phyloP scores from a whole-genome alignment of 1,140 invertebrate genomes.

The Drosophila erecta region DNA sequence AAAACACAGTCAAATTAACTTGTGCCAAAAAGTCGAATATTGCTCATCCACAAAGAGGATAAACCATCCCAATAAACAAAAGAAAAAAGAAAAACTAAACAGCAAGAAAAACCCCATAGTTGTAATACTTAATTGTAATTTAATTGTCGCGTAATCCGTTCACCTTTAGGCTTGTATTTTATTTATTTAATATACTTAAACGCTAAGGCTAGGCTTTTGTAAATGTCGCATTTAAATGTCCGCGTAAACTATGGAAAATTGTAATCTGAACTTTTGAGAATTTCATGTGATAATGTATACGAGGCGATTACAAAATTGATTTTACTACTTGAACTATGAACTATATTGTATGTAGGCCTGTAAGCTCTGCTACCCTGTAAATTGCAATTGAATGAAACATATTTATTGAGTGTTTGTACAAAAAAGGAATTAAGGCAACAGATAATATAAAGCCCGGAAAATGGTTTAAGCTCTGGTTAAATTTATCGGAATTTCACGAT shows the following conservation, averaged over 20 bases:
- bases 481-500: conserved; percentile 6
- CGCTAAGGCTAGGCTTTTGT: conserved; percentile 74
- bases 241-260: conserved; percentile 36
- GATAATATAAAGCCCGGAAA: conserved; percentile 1
- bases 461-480: background rate
- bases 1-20: conserved; percentile 65
- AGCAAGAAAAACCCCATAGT: conserved; percentile 4
- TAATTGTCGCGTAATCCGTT: conserved; percentile 52
- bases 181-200: conserved; percentile 68
- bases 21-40: conserved; percentile 81
- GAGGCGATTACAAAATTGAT: conserved; percentile 55
- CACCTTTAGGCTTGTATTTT: conserved; percentile 66
- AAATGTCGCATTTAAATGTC: conserved; percentile 78
- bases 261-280: conserved; percentile 74
- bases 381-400: conserved; percentile 37
- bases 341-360: conserved; percentile 26
- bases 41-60: conserved; percentile 59
- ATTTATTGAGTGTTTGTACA: conserved; percentile 59
- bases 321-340: conserved; percentile 51
- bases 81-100: background rate
- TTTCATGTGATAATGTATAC: conserved; percentile 84
- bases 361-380: conserved; percentile 48
- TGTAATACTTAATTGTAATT: conserved; percentile 54
- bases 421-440: conserved; percentile 34
- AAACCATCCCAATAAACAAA: conserved; percentile 2